Conservation (phyloP, 2,113 vertebrate genomes). For the Lanius ludovicianus region DNA sequence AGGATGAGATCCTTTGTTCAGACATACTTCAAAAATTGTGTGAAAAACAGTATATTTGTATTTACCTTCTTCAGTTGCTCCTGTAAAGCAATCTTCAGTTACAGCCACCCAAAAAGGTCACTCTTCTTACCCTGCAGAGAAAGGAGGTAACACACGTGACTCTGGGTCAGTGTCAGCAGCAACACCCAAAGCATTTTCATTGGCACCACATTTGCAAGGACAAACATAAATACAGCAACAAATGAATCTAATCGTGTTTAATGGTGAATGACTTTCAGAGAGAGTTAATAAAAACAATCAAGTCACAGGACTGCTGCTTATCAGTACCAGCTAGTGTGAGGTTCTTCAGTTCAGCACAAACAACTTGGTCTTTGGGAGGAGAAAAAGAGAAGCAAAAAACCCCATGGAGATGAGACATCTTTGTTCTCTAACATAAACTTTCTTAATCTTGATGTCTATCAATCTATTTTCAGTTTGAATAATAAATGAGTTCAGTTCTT, state of each 20-base stretch:
- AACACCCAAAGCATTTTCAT: conserved; percentile 48
- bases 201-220: conserved; percentile 51
- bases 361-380: conserved; percentile 15
- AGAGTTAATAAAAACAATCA: conserved; percentile 71
- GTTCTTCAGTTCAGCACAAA: conserved; percentile 58
- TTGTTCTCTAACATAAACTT: conserved; percentile 57
- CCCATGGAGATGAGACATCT: conserved; percentile 52
- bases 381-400: background rate
- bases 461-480: conserved; percentile 69
- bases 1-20: background rate
- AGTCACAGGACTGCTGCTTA: conserved; percentile 56
- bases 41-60: conserved; percentile 9
- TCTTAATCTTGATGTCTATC: conserved; percentile 61
- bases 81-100: conserved; percentile 89
- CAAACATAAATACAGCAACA: conserved; percentile 64
- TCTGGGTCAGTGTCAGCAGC: conserved; percentile 64
- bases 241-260: conserved; percentile 51
- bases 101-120: conserved; percentile 84
- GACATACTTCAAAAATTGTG: background rate
- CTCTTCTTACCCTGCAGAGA: conserved; percentile 88
- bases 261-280: conserved; percentile 59
- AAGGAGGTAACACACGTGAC: conserved; percentile 75
- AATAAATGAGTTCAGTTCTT: conserved; percentile 67
- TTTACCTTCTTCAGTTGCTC: conserved; percentile 92
- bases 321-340: conserved; percentile 44